A percentile compares a stretch with the other conserved stretches of the same genome.
Conservation (phyloP, 2,888 invertebrate species). For the Scaptomyza parva region DNA sequence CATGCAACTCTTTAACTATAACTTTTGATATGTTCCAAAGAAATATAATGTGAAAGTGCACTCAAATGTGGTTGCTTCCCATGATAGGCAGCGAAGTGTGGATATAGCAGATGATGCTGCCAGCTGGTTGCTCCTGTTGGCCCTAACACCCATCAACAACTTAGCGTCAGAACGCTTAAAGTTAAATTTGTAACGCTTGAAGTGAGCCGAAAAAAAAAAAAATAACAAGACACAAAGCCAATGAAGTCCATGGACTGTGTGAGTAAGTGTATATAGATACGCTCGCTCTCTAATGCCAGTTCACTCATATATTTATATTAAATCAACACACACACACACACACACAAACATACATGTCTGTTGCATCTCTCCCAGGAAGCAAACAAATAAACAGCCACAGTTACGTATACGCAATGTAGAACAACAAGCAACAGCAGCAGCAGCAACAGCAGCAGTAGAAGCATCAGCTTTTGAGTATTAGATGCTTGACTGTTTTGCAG, state of each 20-base stretch:
- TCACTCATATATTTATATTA: conserved; percentile 76
- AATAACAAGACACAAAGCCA: conserved; percentile 62
- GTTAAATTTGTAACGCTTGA: conserved; percentile 79
- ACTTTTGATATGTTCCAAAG: conserved; percentile 78
- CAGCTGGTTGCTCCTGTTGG: conserved; percentile 17
- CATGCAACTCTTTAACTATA: conserved; percentile 77
- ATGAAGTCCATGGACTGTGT: conserved; percentile 50
- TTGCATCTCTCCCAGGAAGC: conserved; percentile 42
- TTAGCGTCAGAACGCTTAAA: conserved; percentile 80
- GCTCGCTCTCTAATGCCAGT: conserved; percentile 37
- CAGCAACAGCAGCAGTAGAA: no score
- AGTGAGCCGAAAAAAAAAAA: conserved; percentile 55
- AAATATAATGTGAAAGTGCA: conserved; percentile 71
- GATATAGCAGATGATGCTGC: conserved; percentile 14
- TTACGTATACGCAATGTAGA: conserved; percentile 71
- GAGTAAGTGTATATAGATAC: not conserved
- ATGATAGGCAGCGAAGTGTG: conserved; percentile 29
- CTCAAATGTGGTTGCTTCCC: conserved; percentile 66
- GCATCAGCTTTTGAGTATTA: conserved; percentile 65
- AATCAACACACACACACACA: conserved; percentile 42
- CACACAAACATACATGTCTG: conserved; percentile 13
- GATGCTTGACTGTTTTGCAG: conserved; percentile 62
- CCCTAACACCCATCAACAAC: conserved; percentile 67
- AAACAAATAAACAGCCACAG: conserved; percentile 41
- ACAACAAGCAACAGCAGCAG: conserved; percentile 28